Evolutionary conservation across 2,797 vertebrate species (phyloP).

Genomic region (Falco berigora): DNA sequence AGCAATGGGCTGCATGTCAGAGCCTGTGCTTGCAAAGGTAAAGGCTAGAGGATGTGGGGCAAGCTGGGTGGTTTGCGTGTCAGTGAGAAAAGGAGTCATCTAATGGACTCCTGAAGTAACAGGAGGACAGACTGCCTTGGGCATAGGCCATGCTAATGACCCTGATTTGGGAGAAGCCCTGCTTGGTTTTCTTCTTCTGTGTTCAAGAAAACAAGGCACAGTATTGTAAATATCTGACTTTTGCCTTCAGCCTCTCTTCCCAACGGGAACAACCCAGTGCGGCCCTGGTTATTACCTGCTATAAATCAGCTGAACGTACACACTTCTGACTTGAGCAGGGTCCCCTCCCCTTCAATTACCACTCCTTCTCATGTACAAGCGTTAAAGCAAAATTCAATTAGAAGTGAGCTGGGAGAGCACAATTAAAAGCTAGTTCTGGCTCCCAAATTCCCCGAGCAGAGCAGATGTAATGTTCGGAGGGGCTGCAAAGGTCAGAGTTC

Average conservation of each 20-base stretch:
- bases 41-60: neutral
- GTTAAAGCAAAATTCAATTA: neutral
- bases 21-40: neutral
- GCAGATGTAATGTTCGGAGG: neutral
- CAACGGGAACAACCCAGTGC: neutral
- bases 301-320: neutral
- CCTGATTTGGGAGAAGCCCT: neutral
- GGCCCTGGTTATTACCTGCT: neutral
- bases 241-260: neutral
- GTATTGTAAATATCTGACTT: neutral
- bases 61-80: neutral
- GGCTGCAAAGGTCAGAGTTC: neutral
- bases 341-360: neutral
- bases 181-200: neutral
- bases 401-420: neutral
- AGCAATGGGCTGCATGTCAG: neutral
- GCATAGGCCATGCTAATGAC: neutral
- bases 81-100: neutral
- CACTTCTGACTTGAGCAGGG: fast-evolving
- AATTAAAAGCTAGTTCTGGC: neutral
- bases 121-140: neutral
- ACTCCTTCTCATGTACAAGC: neutral
- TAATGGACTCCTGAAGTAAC: neutral
- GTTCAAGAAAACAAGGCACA: neutral
- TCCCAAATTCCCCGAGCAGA: neutral